Base-by-base conservation (phyloP, 1,140 invertebrate species). In the Neuroterus valhalla region DNA sequence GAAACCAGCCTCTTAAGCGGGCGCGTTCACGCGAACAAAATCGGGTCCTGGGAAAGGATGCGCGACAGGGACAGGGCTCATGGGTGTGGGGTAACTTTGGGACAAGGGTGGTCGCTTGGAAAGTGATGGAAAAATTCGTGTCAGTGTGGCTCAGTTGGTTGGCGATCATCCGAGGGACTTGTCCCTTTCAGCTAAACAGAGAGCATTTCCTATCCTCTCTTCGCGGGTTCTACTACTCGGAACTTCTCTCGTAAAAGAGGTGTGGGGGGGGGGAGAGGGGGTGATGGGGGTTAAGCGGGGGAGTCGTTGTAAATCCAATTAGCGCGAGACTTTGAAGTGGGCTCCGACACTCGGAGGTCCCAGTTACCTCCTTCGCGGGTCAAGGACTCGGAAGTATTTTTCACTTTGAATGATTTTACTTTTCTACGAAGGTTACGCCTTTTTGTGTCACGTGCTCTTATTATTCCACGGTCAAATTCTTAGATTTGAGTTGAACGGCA, bases 241-340 rank as follows among this genome's bases (percentile, higher is more conserved):
- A 81, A 81, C 72, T 78, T 77, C 46, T 67, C 74, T 75, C 75
- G 50, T 71, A 62, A 62, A 62, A 62, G 55, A 62, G 55, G 26
- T 31, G 55, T 5, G 55, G 55, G 26, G 23, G 14, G 26, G 66
- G 62, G 72, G n/a, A n/a, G n/a, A n/a, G n/a, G n/a, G n/a, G n/a
- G n/a, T n/a, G n/a, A 52, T 12, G 68, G 26, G 66, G 62, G 72
- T 73, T 45, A 55, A 67, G 50, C 62, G 71, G 71, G 68, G 72
- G 77, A 78, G 70, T 79, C 78, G 75, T 77, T 76, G 81, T 78
- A 75, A 82, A 81, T 83, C 78, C 83, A 85, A 85, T 85, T 83
- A 85, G 78, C 78, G 78, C 62, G 71, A 68, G 78, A 70, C 78
- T 82, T 78, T 81, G 46, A 78, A 81, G 78, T 79, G 80, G 80